phyloP scores from a whole-genome alignment of 2,888 invertebrate species.

The Melieria crassipennis region DNA sequence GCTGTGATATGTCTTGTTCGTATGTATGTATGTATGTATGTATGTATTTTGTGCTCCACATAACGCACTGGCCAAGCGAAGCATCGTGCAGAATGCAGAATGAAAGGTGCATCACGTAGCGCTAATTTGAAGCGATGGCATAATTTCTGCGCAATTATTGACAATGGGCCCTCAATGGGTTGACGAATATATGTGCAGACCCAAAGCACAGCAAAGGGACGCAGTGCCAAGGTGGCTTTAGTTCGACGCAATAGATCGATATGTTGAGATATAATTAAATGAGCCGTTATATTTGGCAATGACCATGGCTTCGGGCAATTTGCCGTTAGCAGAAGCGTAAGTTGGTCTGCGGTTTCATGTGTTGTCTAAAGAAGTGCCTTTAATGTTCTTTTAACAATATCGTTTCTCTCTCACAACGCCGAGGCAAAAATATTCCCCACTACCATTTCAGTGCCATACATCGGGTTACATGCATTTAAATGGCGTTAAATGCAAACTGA shows the following conservation, averaged over 20 bases:
- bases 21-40: background rate
- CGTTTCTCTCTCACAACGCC: background rate
- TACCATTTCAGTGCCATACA: background rate
- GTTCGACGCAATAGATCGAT: background rate
- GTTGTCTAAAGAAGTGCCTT: background rate
- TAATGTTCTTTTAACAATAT: conserved; percentile 35
- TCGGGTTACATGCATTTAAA: background rate
- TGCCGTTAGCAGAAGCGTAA: too few relatives aligned
- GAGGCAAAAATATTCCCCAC: background rate
- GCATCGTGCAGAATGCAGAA: background rate
- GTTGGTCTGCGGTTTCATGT: too few relatives aligned
- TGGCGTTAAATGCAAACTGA: conserved; percentile 9
- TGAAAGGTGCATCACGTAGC: conserved; percentile 56
- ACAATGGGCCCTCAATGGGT: background rate
- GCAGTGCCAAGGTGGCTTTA: conserved; percentile 5
- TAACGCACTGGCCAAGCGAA: background rate
- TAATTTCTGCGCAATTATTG: conserved; percentile 34
- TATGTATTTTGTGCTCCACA: conserved; percentile 6
- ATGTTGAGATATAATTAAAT: conserved; percentile 46
- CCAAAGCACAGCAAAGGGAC: background rate
- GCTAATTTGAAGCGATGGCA: conserved; percentile 51
- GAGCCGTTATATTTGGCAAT: conserved; percentile 46
- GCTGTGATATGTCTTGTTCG: background rate
- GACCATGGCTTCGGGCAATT: too few relatives aligned
- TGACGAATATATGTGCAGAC: background rate